Base-by-base conservation (phyloP, 92 coral and sea anemone species). In the Paragorgia papillata region DNA sequence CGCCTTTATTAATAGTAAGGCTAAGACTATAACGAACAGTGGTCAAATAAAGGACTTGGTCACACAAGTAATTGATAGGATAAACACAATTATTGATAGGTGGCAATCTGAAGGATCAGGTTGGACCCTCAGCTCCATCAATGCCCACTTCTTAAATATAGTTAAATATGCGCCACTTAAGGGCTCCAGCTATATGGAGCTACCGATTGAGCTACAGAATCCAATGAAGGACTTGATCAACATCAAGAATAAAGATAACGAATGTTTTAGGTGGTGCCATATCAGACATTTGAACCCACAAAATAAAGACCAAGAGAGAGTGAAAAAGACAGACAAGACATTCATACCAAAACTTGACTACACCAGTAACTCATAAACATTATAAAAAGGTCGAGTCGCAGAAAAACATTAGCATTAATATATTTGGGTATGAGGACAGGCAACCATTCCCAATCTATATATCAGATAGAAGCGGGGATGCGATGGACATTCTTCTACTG, bases 361-460 rank as follows among this genome's bases (percentile, higher is more conserved):
- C 12, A 4, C 43, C 43, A 4, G 43, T 37, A 12, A 12, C 5
- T 5, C 6, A 37, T 5, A 37, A 37, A 12, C 82, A 62, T 48
- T 62, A 77, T 32, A 75, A 55, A 10, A 25, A 73, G 66, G n/a
- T 59, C 5, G 31, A 51, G 4, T 5, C 5, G 26, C 77, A 80
- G n/a, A 84, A 84, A 8, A 43, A 33, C 0, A 84, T 80, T 0
- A 62, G 12, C 5, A 76, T 88, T 0, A 62, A 62, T 32, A 82
- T 81, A 3, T 88, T 84, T 20, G 86, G 85, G 1, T 84, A 84
- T 59, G 85, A 80, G 29, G 15, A 53, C 49, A 32, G 20, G 21
- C 53, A 80, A 25, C 29, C 62, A 54, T 84, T 2, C 49, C 91
- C 88, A 2, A 66, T 87, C 0, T 57, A 79, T 15, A 28, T 80